phyloP scores from a whole-genome alignment of 2,797 vertebrate genomes.

The Coregonus sp. region DNA sequence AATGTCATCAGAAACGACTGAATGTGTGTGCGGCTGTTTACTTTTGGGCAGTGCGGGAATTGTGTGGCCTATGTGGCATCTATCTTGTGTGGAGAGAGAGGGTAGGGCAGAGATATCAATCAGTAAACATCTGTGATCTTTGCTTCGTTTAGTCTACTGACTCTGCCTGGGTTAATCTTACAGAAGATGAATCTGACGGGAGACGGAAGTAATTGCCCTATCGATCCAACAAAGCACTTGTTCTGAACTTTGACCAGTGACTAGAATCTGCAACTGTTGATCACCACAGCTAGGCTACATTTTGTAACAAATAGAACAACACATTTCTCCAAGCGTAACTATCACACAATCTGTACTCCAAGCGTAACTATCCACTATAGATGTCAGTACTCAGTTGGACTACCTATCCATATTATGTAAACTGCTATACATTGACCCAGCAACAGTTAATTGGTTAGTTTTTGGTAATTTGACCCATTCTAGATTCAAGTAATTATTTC shows the following conservation, averaged over 20 bases:
- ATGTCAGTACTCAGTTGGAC: too few species aligned
- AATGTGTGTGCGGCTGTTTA: neutral
- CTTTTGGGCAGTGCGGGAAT: neutral
- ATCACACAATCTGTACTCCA: too few species aligned
- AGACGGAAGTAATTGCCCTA: constrained; percentile 26
- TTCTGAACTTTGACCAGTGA: constrained; percentile 42
- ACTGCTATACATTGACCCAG: too few species aligned
- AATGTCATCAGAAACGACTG: neutral
- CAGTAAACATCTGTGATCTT: constrained; percentile 26
- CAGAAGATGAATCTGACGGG: constrained; percentile 46
- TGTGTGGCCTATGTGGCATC: neutral
- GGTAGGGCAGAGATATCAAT: constrained; percentile 6
- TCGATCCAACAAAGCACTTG: constrained; percentile 40
- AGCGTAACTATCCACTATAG: too few species aligned
- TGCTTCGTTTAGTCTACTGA: constrained; percentile 47
- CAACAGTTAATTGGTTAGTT: too few species aligned
- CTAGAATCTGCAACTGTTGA: neutral
- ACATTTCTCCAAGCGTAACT: too few species aligned
- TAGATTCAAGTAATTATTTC: too few species aligned
- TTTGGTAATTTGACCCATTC: too few species aligned
- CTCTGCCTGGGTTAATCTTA: constrained; percentile 52
- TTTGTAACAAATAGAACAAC: neutral
- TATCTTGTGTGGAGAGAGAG: neutral
- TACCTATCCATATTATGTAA: too few species aligned
- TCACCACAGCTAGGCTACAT: constrained; percentile 9